Evolutionary conservation across 1,140 invertebrate genomes (phyloP).

Genomic region (Venturia canescens): DNA sequence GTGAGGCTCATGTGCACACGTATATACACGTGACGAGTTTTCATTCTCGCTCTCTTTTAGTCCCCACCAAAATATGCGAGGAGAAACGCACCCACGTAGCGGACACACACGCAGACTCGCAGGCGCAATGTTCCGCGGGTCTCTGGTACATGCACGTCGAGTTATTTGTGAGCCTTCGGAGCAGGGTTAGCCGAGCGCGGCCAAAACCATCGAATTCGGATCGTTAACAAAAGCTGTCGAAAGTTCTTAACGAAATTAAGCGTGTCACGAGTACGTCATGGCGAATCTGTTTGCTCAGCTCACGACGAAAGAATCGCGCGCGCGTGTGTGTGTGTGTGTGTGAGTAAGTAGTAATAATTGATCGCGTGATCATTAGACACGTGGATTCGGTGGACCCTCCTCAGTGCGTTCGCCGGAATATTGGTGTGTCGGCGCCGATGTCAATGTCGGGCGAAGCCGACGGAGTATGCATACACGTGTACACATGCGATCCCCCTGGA

Average conservation of each 20-base stretch:
- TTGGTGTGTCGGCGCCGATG: not conserved
- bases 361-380: conserved; percentile 29
- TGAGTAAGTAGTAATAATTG: conserved; percentile 32
- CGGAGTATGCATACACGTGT: not conserved
- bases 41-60: not conserved
- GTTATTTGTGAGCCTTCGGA: too few species aligned
- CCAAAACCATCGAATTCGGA: too few species aligned
- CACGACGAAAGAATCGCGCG: conserved; percentile 26
- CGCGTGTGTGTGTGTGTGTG: too few species aligned
- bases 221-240: not conserved
- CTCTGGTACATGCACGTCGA: too few species aligned
- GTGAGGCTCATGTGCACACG: not conserved
- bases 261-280: not conserved
- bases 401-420: too few species aligned
- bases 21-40: not conserved
- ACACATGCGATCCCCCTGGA: not conserved
- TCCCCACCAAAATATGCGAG: too few species aligned
- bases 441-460: not conserved
- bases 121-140: too few species aligned
- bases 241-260: not conserved
- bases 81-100: too few species aligned
- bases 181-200: too few species aligned
- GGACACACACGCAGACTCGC: too few species aligned
- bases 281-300: not conserved
- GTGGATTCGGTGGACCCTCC: not conserved